A percentile compares a stretch with the other conserved stretches of the same genome.
phyloP scores from a whole-genome alignment of 2,113 vertebrate genomes.

The Lanius ludovicianus region DNA sequence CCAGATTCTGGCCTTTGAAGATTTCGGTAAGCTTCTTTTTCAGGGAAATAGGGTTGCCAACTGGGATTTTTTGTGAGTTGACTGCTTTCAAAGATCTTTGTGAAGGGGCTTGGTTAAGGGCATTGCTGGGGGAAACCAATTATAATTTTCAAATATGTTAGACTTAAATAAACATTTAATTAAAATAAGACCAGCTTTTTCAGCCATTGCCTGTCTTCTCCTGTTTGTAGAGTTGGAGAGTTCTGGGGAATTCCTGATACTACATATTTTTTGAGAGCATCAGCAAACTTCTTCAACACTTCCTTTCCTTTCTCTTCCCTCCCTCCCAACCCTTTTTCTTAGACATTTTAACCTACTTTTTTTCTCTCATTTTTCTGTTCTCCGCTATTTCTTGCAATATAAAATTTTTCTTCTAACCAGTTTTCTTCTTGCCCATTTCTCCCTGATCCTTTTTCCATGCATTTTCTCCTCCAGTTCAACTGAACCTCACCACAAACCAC shows the following conservation, averaged over 20 bases:
- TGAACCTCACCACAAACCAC: not conserved
- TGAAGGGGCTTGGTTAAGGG: conserved; percentile 47
- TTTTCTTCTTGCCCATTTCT: not conserved
- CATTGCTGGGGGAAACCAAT: conserved; percentile 58
- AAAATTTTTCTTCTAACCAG: not conserved
- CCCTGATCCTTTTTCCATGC: not conserved
- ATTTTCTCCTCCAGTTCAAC: not conserved
- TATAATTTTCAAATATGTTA: conserved; percentile 63
- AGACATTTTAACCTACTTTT: conserved; percentile 19
- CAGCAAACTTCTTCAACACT: conserved; percentile 44
- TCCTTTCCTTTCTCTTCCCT: not conserved
- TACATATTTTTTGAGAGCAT: conserved; percentile 6
- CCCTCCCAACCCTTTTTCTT: not conserved
- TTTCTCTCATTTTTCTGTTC: not conserved
- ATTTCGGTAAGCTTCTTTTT: conserved; percentile 41
- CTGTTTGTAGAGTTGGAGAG: conserved; percentile 9
- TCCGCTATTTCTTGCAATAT: not conserved
- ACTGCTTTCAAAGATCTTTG: conserved; percentile 54
- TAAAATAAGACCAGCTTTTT: conserved; percentile 45
- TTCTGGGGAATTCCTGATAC: conserved; percentile 59
- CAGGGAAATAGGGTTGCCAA: conserved; percentile 22
- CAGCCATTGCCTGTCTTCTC: conserved; percentile 30
- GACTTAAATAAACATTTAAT: conserved; percentile 66
- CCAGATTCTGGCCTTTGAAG: conserved; percentile 54
- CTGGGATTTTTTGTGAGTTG: conserved; percentile 21